Percentiles rank a stretch among this genome's conserved stretches.
These are phyloP conservation scores for Papilio dardanus DNA, from an alignment of 1,140 invertebrate species.

Conservation along the genomic window DNA sequence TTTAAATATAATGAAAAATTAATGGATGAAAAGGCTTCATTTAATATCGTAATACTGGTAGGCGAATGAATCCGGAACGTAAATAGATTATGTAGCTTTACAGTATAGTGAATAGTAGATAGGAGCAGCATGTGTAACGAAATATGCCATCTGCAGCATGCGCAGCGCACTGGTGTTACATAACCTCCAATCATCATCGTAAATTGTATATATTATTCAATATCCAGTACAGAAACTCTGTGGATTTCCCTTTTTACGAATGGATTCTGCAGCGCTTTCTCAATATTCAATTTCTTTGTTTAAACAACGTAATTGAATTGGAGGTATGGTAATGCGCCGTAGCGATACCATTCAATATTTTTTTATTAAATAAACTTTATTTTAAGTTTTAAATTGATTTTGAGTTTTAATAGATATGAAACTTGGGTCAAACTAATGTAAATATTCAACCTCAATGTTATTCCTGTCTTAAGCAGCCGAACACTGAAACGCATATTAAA, in stretches of 20 bases:
- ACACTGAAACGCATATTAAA: too few species aligned
- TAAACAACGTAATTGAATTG: constrained; percentile 71
- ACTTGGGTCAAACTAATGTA: neutral
- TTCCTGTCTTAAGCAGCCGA: too few species aligned
- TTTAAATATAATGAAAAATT: neutral
- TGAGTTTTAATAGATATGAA: neutral
- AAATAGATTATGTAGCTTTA: constrained; percentile 36
- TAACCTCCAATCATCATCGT: constrained; percentile 63
- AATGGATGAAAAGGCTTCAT: neutral
- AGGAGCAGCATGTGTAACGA: constrained; percentile 29
- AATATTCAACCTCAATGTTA: too few species aligned
- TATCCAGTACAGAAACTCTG: constrained; percentile 54
- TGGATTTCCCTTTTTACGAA: constrained; percentile 53
- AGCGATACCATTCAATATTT: constrained; percentile 16
- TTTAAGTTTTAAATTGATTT: constrained; percentile 19
- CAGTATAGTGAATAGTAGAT: constrained; percentile 15
- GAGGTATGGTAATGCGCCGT: constrained; percentile 40
- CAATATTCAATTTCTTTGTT: constrained; percentile 68
- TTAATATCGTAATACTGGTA: neutral
- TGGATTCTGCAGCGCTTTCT: constrained; percentile 65
- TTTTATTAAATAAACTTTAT: constrained; percentile 7
- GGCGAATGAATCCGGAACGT: constrained; percentile 15
- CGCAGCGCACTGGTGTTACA: constrained; percentile 69
- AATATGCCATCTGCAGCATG: constrained; percentile 57
- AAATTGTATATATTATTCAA: constrained; percentile 68